phyloP scores from a whole-genome alignment of 23 tunicate genomes.

The Styela plicata region DNA sequence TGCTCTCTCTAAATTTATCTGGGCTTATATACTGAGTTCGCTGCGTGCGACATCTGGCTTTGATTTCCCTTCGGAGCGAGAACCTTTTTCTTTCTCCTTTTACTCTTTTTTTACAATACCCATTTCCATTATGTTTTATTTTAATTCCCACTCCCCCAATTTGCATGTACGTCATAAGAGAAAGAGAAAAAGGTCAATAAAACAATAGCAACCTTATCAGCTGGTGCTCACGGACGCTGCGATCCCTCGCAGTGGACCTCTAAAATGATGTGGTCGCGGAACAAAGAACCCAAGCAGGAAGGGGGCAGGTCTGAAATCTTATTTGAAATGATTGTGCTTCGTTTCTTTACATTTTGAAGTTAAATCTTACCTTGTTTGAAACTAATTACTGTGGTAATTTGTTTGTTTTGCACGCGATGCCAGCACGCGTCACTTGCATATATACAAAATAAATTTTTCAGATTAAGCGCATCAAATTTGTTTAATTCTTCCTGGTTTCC shows the following conservation, averaged over 20 bases:
- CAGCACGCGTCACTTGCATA: no score
- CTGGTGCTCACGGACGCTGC: slow-evolving; percentile 6
- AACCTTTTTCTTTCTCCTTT: neutral
- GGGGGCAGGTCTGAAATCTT: neutral
- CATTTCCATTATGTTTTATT: slow-evolving; percentile 9
- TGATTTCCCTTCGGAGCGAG: slow-evolving; percentile 26
- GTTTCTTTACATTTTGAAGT: no score
- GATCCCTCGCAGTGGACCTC: neutral
- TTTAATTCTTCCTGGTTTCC: no score
- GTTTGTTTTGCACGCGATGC: no score
- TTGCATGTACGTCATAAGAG: slow-evolving; percentile 24
- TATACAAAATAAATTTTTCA: no score
- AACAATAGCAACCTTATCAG: slow-evolving; percentile 22
- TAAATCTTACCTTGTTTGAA: no score
- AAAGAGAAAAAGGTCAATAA: neutral
- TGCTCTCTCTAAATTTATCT: neutral
- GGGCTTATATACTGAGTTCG: slow-evolving; percentile 5
- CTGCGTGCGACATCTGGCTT: slow-evolving; percentile 19
- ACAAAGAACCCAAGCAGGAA: neutral
- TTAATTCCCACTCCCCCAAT: slow-evolving; percentile 21
- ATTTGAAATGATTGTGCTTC: no score
- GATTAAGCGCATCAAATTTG: no score
- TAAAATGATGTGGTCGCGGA: neutral
- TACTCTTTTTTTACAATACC: slow-evolving; percentile 1
- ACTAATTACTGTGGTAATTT: no score